Percentiles rank a stretch among this genome's conserved stretches.
These are phyloP conservation scores for Mastigias papua DNA, from an alignment of 30 jellyfish, hydroid and myxozoan species.

Conservation along the genomic window DNA sequence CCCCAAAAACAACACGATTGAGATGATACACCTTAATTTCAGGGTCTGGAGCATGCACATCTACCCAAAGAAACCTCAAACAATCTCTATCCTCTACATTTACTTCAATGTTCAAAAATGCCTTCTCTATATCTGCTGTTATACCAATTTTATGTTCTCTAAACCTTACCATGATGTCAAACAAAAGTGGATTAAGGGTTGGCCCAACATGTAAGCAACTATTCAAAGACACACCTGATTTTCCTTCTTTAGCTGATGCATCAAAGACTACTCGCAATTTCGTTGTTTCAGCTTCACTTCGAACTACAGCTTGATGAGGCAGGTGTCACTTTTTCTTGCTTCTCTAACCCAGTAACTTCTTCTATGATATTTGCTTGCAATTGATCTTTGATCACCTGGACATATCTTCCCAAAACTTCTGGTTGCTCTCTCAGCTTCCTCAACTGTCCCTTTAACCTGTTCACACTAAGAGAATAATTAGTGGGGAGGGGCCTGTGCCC, in stretches of 20 bases:
- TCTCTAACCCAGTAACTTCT: conserved; percentile 12
- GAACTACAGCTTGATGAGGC: conserved; percentile 62
- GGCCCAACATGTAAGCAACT: conserved; percentile 70
- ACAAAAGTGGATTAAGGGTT: conserved; percentile 30
- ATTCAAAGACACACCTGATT: conserved; percentile 40
- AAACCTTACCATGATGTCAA: conserved; percentile 46
- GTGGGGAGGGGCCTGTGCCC: conserved; percentile 19
- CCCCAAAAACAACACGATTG: conserved; percentile 29
- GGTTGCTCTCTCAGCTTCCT: conserved; percentile 27
- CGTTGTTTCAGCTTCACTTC: conserved; percentile 52
- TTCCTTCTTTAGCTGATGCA: conserved; percentile 32
- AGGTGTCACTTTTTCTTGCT: background rate
- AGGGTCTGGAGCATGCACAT: conserved; percentile 22
- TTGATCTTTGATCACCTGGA: conserved; percentile 1
- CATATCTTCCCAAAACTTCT: background rate
- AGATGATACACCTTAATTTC: background rate
- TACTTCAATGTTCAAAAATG: conserved; percentile 38
- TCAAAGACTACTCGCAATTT: conserved; percentile 54
- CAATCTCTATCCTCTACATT: conserved; percentile 45
- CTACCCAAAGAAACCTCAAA: conserved; percentile 62
- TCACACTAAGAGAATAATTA: conserved; percentile 7
- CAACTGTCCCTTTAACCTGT: conserved; percentile 21
- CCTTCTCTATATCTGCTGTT: conserved; percentile 46
- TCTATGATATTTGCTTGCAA: conserved; percentile 4
- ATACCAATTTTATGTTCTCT: background rate